Evolutionary conservation across 2,113 vertebrate genomes (phyloP), one percentile per base, ranked within the genome.

Genomic region (Gulo gulo): DNA sequence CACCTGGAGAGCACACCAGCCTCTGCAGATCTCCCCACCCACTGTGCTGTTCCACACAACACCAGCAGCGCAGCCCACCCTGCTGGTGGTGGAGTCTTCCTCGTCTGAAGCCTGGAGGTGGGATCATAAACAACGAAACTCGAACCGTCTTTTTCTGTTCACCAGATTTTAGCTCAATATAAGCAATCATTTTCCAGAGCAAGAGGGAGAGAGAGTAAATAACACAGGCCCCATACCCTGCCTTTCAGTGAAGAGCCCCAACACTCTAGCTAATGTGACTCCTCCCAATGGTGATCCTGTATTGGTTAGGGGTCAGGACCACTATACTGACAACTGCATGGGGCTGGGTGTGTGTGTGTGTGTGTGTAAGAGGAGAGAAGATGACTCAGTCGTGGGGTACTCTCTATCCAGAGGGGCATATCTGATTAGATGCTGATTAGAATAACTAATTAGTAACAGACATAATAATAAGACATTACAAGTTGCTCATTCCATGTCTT

Each of bases 1-100:
- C 13, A 15, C 21, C 2, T 0, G 6, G 7, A 80, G 24, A 81
- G 26, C 16, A 55, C 4, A 3, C 42, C 6, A 45, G 8, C 63
- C 61, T 87, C 55, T 29, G 21, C 34, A 65, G 21, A 4, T 74
- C 74, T 74, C 52, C 74, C 39, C 21, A 24, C 31, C 45, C 57
- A 47, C 14, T 10, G 3, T 21, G 55, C 63, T 47, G 14, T 42
- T 21, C 74, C 76, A 59, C 16, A n/a, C 61, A 71, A 55, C 15
- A 71, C 7, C 59, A 34, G 59, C 4, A 39, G 79, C 10, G 2
- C 21, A 15, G 24, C 36, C 67, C 18, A 20, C 20, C 39, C 59
- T 29, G 36, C n/a, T 18, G 9, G 36, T 2, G 2, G 50, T 10
- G 20, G 67, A 29, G 29, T 45, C 34, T 71, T 65, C 61, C 14